phyloP scores from a whole-genome alignment of 2,113 vertebrate species.

The Zingel zingel region DNA sequence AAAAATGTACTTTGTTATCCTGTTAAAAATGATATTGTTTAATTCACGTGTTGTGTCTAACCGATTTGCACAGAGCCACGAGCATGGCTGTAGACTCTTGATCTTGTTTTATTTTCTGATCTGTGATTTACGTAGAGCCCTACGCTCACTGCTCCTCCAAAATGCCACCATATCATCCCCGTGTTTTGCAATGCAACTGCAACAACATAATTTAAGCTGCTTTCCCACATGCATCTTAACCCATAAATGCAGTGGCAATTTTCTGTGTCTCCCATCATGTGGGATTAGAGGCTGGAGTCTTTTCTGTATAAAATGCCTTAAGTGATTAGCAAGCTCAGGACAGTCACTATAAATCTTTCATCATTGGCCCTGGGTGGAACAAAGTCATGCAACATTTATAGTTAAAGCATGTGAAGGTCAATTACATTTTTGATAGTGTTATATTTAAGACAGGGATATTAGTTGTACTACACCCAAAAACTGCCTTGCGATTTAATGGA shows the following conservation, averaged over 20 bases:
- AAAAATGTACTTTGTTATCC: too few species aligned
- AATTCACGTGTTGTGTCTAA: too few species aligned
- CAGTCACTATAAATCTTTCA: not conserved
- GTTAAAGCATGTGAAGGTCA: not conserved
- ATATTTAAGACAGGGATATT: not conserved
- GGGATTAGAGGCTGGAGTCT: slow-evolving; percentile 38
- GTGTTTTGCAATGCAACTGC: not conserved
- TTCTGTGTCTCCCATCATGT: slow-evolving; percentile 14
- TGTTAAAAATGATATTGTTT: too few species aligned
- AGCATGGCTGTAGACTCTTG: not conserved
- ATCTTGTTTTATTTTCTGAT: not conserved
- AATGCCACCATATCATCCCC: not conserved
- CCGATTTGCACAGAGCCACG: not conserved
- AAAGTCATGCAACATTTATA: not conserved
- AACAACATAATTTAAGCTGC: slow-evolving; percentile 15
- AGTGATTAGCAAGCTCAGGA: slow-evolving; percentile 15
- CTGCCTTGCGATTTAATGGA: not conserved
- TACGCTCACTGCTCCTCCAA: not conserved
- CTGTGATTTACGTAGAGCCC: not conserved
- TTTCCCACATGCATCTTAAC: slow-evolving; percentile 29
- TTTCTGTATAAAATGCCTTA: slow-evolving; percentile 20
- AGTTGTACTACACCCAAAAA: not conserved
- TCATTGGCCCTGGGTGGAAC: not conserved
- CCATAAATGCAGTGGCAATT: slow-evolving; percentile 8
- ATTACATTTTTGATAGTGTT: not conserved